Conservation (phyloP, 2,888 invertebrate genomes). For the Drosophila lutescens region DNA sequence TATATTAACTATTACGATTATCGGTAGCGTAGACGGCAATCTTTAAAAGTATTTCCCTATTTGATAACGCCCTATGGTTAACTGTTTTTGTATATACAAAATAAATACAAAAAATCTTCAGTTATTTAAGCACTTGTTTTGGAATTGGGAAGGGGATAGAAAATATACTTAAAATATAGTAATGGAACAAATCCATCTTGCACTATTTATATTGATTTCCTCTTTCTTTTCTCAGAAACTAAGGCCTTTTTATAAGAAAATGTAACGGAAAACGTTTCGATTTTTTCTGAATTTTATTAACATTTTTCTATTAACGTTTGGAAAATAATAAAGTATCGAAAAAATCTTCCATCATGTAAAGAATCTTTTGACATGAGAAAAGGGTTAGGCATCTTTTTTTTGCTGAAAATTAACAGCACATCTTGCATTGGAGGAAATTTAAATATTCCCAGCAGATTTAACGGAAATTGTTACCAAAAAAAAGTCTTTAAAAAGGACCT, state of each 20-base stretch:
- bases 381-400: constrained; percentile 11
- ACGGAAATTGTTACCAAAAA: constrained; percentile 57
- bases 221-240: too few relatives aligned
- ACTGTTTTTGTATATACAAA: constrained; percentile 75
- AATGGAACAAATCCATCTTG: too few relatives aligned
- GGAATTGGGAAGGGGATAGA: neutral
- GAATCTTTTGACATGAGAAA: constrained; percentile 16
- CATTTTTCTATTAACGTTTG: neutral
- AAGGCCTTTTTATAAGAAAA: too few relatives aligned
- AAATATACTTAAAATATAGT: too few relatives aligned
- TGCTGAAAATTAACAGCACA: constrained; percentile 9
- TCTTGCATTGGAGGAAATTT: constrained; percentile 25
- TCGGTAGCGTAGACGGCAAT: constrained; percentile 46
- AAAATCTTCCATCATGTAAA: neutral
- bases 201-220: too few relatives aligned
- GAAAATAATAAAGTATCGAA: neutral
- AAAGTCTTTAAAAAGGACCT: constrained; percentile 36
- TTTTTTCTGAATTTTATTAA: neutral
- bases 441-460: constrained; percentile 38
- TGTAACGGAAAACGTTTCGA: neutral
- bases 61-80: constrained; percentile 61
- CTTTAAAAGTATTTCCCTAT: constrained; percentile 64
- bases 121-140: neutral
- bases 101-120: constrained; percentile 52
- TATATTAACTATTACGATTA: constrained; percentile 49